Evolutionary conservation across 2,888 invertebrate genomes (phyloP), one percentile per base, ranked within the genome.

Genomic region (Agriopis leucophaearia): DNA sequence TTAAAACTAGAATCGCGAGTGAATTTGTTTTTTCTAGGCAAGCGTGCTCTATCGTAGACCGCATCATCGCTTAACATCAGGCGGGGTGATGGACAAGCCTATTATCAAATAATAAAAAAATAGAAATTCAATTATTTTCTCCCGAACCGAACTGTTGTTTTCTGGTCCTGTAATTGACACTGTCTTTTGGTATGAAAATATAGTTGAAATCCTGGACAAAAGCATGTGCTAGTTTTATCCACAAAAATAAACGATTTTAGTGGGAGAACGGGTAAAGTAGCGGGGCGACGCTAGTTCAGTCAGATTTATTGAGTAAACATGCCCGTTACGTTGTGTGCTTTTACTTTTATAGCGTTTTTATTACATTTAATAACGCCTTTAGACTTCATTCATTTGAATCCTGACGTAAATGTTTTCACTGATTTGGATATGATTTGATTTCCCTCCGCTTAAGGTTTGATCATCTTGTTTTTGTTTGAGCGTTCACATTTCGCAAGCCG

Each of bases 281-380:
- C 27, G n/a, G 4, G 13, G 9, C 18, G 42, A 18, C 27, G 42
- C 42, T 55, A 55, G 55, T 55, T 8, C 13, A 27, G 12, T 0
- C 4, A 42, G 18, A 13, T 64, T 61, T 58, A 61, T 64, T 66
- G 48, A 57, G 64, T 40, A 70, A 66, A 70, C 63, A 60, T 18
- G 55, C 35, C 66, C 55, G 27, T 63, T 66, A 66, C 44, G 44
- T 44, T 59, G 66, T 64, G 38, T 38, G 68, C 64, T 68, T 68
- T 68, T 68, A 64, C 68, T 69, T 69, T 69, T 69, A 69, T 69
- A 61, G 60, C 59, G 35, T 18, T 64, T 64, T 64, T 64, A 64
- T 68, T 57, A 38, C 44, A 12, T 47, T 50, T 42, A 59, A 59
- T 55, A 56, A 55, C 48, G 54, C 15, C 45, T 55, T 64, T 38